Evolutionary conservation across 2,888 invertebrate genomes (phyloP).

Genomic region (Trachelus stipa): DNA sequence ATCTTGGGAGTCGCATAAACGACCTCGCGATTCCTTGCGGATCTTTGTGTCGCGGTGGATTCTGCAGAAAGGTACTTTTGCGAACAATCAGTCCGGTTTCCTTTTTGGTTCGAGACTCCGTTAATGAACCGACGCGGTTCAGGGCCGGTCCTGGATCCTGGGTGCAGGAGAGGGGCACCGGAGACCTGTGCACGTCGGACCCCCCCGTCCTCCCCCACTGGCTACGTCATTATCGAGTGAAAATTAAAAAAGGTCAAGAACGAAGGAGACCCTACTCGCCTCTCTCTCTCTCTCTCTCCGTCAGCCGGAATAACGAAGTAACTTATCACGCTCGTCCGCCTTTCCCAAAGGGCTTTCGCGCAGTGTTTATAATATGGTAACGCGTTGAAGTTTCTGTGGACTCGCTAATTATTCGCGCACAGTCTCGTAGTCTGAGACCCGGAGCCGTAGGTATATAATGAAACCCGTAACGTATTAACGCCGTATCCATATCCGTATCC

Average conservation of each 20-base stretch:
- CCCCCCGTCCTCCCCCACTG: constrained; percentile 27
- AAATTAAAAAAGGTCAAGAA: constrained; percentile 45
- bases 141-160: constrained; percentile 6
- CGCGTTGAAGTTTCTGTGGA: too few relatives aligned
- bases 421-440: constrained; percentile 25
- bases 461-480: constrained; percentile 56
- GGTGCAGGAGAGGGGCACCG: too few relatives aligned
- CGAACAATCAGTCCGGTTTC: constrained; percentile 3
- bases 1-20: too few relatives aligned
- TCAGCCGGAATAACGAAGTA: too few relatives aligned
- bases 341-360: too few relatives aligned
- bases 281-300: neutral
- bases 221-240: constrained; percentile 53
- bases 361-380: too few relatives aligned
- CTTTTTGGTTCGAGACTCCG: neutral
- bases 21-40: too few relatives aligned
- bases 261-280: constrained; percentile 2
- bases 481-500: constrained; percentile 18
- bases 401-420: constrained; percentile 49
- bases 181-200: too few relatives aligned
- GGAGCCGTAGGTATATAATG: constrained; percentile 43
- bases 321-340: too few relatives aligned
- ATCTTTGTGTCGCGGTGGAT: too few relatives aligned
- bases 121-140: constrained; percentile 53
- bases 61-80: too few relatives aligned